Percentiles rank a stretch among this genome's conserved stretches.
phyloP scores from a whole-genome alignment of 2,113 vertebrate species.

The Chloropsis cyanopogon region DNA sequence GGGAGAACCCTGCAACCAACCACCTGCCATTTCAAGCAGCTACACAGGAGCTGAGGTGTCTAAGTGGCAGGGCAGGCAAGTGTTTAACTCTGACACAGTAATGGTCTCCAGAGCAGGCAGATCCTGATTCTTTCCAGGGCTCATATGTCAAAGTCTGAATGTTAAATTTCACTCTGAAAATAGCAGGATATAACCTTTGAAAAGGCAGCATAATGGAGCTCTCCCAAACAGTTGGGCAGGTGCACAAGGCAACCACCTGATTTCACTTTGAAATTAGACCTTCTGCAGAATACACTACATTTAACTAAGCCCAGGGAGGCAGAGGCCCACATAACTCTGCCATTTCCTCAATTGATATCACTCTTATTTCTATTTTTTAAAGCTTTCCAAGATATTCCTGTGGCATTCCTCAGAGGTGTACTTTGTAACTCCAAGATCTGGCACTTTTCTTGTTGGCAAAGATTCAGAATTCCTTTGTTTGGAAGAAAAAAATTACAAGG shows the following conservation, averaged over 20 bases:
- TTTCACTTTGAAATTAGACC: conserved; percentile 22
- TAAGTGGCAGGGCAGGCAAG: background rate
- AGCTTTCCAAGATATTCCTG: background rate
- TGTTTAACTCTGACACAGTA: background rate
- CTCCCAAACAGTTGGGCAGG: background rate
- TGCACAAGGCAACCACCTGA: background rate
- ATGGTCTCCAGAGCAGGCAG: background rate
- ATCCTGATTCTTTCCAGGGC: background rate
- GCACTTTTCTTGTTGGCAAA: background rate
- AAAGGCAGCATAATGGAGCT: background rate
- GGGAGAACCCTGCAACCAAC: background rate
- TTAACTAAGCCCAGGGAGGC: background rate
- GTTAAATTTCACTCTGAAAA: conserved; percentile 38
- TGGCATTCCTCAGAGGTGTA: background rate
- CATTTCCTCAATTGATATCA: background rate
- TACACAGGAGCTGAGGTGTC: background rate
- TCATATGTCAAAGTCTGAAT: conserved; percentile 21
- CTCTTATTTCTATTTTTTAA: background rate
- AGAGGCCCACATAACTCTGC: background rate
- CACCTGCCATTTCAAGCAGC: background rate
- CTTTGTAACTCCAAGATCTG: background rate
- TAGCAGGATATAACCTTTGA: conserved; percentile 25
- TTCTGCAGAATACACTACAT: background rate
- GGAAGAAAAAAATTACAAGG: background rate
- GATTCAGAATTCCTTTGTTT: background rate